Base-by-base conservation (phyloP, 2,113 vertebrate genomes). In the Laterallus jamaicensis region DNA sequence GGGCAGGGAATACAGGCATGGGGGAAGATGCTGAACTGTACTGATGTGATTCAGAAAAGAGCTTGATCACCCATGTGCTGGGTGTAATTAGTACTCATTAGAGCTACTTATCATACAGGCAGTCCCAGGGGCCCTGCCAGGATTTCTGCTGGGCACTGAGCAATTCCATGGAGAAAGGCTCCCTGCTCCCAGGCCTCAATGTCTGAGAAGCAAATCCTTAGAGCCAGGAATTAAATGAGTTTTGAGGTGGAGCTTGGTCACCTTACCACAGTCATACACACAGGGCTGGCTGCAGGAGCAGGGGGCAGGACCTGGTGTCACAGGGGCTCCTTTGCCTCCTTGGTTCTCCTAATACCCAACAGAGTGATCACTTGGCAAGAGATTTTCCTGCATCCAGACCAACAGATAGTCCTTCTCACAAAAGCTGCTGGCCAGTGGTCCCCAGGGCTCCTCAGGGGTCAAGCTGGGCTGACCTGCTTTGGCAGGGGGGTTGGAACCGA, bases 11-110 rank as follows among this genome's bases (percentile, higher is more conserved):
- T 9, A 77, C 67, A 91, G 75, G 40, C 54, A 50, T 12, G 24
- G 29, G 59, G 91, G 37, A 69, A 88, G 73, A 89, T 4, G 5
- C 47, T 64, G 80, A 91, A 73, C 54, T 64, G 8, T 40, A 37
- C 76, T 19, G 74, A 42, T 29, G 49, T 10, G 3, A 68, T 92
- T 68, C 37, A 73, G 88, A 47, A 85, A 67, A 60, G 50, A 81
- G 9, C 58, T 55, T 76, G 28, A 82, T 91, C 76, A 54, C 55
- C 26, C 67, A 28, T 60, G 70, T 80, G 39, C 40, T 83, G 81
- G 59, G 35, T 71, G 67, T 75, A 82, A 94, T 94, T 85, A 93
- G 74, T 50, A 70, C 87, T 94, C 66, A 87, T 93, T 91, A 94
- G 42, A 89, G 59, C 54, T 79, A n/a, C 75, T 92, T 66, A 66